Conservation (phyloP, 2,888 invertebrate species). For the Tetragnatha montana region DNA sequence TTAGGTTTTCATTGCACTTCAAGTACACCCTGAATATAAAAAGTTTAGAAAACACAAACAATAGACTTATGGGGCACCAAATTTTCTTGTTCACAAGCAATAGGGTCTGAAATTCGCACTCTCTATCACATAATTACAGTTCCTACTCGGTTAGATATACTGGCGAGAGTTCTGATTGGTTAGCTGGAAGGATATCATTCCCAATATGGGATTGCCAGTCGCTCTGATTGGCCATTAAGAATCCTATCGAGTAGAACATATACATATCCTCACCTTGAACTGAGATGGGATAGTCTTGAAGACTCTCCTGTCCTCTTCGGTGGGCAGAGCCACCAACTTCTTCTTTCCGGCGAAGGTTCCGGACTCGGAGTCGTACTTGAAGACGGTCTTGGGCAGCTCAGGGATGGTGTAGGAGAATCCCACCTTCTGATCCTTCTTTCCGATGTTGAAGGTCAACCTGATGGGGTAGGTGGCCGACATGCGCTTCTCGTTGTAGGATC, state of each 20-base stretch:
- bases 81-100: too few relatives aligned
- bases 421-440: not conserved
- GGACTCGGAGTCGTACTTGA: slow-evolving; percentile 42
- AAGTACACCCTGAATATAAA: too few relatives aligned
- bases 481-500: slow-evolving; percentile 55
- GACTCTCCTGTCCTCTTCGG: not conserved
- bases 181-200: too few relatives aligned
- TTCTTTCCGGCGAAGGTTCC: slow-evolving; percentile 60
- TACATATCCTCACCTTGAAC: slow-evolving; percentile 39
- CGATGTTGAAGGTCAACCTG: not conserved
- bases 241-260: not conserved
- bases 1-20: too few relatives aligned
- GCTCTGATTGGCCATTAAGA: too few relatives aligned
- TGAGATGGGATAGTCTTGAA: slow-evolving; percentile 49
- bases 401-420: slow-evolving; percentile 24
- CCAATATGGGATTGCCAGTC: too few relatives aligned
- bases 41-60: too few relatives aligned
- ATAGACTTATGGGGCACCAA: too few relatives aligned
- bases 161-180: too few relatives aligned
- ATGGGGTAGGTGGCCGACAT: slow-evolving; percentile 35
- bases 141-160: too few relatives aligned
- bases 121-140: too few relatives aligned
- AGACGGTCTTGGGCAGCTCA: slow-evolving; percentile 35
- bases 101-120: too few relatives aligned
- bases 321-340: not conserved